A percentile compares a stretch with the other conserved stretches of the same genome.
Conservation (phyloP, 2,888 invertebrate species). For the Cecidostiba fungosa region DNA sequence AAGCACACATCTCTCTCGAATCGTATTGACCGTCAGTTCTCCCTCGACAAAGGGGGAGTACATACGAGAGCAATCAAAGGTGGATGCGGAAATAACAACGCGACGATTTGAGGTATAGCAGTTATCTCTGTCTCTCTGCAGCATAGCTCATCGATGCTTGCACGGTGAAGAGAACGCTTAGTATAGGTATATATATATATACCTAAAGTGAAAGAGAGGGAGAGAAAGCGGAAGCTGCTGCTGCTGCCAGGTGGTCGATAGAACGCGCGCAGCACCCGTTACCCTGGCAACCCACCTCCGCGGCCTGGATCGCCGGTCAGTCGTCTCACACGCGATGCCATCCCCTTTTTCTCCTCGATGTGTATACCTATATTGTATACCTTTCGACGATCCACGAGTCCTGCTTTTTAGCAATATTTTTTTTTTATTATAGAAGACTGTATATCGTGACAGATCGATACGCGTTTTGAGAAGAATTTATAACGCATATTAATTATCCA, state of each 20-base stretch:
- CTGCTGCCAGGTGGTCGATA: constrained; percentile 60
- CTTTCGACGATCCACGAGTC: too few relatives aligned
- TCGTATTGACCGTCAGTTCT: too few relatives aligned
- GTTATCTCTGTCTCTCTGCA: too few relatives aligned
- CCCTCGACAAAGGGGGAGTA: too few relatives aligned
- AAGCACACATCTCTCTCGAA: background rate
- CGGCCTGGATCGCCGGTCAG: constrained; percentile 69
- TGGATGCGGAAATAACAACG: background rate
- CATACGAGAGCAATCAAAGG: background rate
- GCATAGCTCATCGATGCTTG: too few relatives aligned
- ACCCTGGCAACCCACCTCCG: constrained; percentile 72
- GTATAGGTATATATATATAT: too few relatives aligned
- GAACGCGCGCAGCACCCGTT: constrained; percentile 66
- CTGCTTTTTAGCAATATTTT: background rate
- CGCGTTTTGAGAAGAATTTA: too few relatives aligned
- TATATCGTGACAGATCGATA: too few relatives aligned
- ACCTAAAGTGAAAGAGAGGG: background rate
- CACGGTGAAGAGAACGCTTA: too few relatives aligned
- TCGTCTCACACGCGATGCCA: constrained; percentile 25
- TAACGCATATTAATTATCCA: too few relatives aligned
- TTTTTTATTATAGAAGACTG: too few relatives aligned
- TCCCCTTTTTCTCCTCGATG: constrained; percentile 1
- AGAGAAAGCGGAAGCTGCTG: constrained; percentile 44
- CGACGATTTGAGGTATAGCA: background rate
- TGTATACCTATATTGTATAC: background rate